Conservation (phyloP, 2,113 vertebrate species). For the Salvator merianae region DNA sequence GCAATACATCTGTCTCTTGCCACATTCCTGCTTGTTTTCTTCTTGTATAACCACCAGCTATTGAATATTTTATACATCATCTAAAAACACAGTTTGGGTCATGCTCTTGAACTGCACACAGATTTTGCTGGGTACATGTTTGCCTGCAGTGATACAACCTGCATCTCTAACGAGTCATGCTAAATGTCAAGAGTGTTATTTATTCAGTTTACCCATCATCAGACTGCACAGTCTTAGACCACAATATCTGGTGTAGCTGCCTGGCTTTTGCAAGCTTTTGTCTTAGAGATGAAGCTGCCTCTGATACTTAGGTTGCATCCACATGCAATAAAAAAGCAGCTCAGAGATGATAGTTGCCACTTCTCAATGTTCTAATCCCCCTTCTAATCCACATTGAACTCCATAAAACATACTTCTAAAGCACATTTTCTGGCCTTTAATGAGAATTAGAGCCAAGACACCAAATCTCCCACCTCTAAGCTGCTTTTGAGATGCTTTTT, state of each 20-base stretch:
- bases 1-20: slow-evolving; percentile 16
- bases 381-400: too few species aligned
- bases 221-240: too few species aligned
- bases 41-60: not conserved
- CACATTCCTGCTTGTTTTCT: not conserved
- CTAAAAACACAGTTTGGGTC: slow-evolving; percentile 2
- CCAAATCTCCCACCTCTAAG: too few species aligned
- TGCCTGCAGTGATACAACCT: slow-evolving; percentile 24
- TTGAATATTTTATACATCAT: slow-evolving; percentile 18
- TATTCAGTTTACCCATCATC: not conserved
- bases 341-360: too few species aligned
- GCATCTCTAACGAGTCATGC: slow-evolving; percentile 37
- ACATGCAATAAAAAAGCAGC: too few species aligned
- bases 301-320: too few species aligned
- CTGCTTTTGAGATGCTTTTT: too few species aligned
- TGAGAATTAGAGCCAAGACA: too few species aligned
- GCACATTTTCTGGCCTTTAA: too few species aligned
- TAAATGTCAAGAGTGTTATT: slow-evolving; percentile 37
- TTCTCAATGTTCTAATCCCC: too few species aligned
- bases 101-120: not conserved
- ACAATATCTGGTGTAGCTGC: not conserved
- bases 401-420: too few species aligned
- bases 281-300: not conserved
- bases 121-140: accelerated
- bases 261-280: too few species aligned